phyloP scores from a whole-genome alignment of 2,113 vertebrate genomes.

The Ictalurus furcatus region DNA sequence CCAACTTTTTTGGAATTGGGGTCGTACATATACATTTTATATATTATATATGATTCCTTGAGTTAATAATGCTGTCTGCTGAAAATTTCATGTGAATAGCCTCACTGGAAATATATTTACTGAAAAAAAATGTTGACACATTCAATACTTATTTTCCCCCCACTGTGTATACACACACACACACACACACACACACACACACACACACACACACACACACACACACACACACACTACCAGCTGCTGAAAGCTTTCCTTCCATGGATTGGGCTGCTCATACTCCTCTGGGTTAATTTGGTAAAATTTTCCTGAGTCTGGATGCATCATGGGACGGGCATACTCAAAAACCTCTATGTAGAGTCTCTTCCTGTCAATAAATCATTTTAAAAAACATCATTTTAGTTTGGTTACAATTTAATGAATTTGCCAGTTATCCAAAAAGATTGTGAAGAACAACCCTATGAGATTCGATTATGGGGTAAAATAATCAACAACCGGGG shows the following conservation, averaged over 20 bases:
- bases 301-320: conserved; percentile 97
- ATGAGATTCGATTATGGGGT: neutral
- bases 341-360: conserved; percentile 99
- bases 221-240: conserved; percentile 76
- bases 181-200: too few species aligned
- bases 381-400: neutral
- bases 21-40: too few species aligned
- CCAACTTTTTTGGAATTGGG: too few species aligned
- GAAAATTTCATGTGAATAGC: too few species aligned
- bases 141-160: too few species aligned
- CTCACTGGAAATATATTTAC: too few species aligned
- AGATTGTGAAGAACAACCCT: neutral
- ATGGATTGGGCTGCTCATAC: conserved; percentile 96
- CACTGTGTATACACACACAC: too few species aligned
- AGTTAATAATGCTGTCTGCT: too few species aligned
- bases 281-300: conserved; percentile 99
- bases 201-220: neutral
- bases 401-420: neutral
- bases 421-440: neutral
- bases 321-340: conserved; percentile 99
- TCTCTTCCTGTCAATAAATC: conserved; percentile 82
- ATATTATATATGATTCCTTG: too few species aligned
- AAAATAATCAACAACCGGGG: neutral
- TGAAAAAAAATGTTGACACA: too few species aligned
- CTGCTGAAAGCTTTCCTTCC: conserved; percentile 99